These are phyloP conservation scores for Dorcus parallelipipedus DNA, from an alignment of 2,888 invertebrate genomes.

Conservation along the genomic window DNA sequence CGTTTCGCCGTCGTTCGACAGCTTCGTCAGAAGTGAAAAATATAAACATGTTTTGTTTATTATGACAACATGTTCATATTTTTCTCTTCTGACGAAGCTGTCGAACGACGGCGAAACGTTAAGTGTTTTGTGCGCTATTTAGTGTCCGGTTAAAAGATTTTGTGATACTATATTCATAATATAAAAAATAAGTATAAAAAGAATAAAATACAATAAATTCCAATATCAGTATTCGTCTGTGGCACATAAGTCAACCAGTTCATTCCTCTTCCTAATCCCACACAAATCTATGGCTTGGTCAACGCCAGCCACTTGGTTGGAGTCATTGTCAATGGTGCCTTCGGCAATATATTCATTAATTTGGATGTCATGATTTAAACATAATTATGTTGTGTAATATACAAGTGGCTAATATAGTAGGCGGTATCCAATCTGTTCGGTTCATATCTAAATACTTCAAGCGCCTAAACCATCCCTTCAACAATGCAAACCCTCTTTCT, in stretches of 20 bases:
- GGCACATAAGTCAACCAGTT: background rate
- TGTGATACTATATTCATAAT: no score
- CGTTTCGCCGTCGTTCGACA: no score
- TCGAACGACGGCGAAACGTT: no score
- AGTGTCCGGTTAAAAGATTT: no score
- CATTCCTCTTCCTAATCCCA: background rate
- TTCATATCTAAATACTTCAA: constrained; percentile 23
- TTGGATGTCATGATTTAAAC: constrained; percentile 5
- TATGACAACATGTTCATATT: no score
- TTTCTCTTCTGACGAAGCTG: no score
- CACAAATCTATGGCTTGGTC: background rate
- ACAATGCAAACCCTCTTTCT: constrained; percentile 20
- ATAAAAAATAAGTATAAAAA: no score
- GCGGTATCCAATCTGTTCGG: constrained; percentile 16
- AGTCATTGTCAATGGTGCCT: background rate
- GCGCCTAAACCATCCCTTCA: constrained; percentile 20
- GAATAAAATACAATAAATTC: no score
- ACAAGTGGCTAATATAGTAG: constrained; percentile 18
- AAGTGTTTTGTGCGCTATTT: no score
- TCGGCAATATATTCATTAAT: constrained; percentile 1
- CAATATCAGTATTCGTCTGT: no score
- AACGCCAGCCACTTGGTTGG: background rate
- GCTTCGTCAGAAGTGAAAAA: no score
- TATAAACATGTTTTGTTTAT: no score
- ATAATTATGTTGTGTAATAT: constrained; percentile 24